Base-by-base conservation (phyloP, 1,140 invertebrate species). In the Drosophila nebulosa region DNA sequence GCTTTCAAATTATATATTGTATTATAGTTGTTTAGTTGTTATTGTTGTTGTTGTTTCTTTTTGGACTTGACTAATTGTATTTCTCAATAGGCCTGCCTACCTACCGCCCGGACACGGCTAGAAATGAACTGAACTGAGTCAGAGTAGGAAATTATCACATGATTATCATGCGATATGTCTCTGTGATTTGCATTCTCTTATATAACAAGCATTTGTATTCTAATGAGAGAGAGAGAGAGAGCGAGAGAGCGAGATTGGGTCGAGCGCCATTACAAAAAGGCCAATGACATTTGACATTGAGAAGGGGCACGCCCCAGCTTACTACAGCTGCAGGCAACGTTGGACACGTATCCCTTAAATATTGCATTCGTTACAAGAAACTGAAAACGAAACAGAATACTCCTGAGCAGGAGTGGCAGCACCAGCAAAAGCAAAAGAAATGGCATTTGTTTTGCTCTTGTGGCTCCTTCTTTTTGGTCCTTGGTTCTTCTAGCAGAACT, bases 121-220 rank as follows among this genome's bases (percentile, higher is more conserved):
- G 30, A 12, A 12, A 53, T 86, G 80, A 85, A 36, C 30, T 12
- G 30, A 12, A 12, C 58, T 86, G 80, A 85, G 46, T 86, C 81
- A 86, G 59, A 52, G 58, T 14, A 61, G 39, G 53, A 64, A 69
- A 86, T 84, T 77, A 78, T 81, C 80, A 81, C 80, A 81, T 85
- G 74, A 86, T 85, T 81, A 85, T 71, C 78, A 86, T 86, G 55
- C 69, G 64, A 75, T 69, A 39, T 27, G 10, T 55, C 18, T 59
- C 39, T 51, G 10, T 51, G 26, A 22, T 61, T 61, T 61, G 24
- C 36, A 61, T 18, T 42, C 26, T 14, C 18, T 58, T 58, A 39
- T 32, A 18, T 50, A 46, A 58, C 5, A 18, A 46, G 39, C 9
- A 46, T 2, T 21, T 6, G 16, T 18, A 21, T 10, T 3, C 2